Percentiles rank a stretch among this genome's conserved stretches.
Conservation (phyloP, 1,140 invertebrate genomes). For the Chrysomallon squamiferum region DNA sequence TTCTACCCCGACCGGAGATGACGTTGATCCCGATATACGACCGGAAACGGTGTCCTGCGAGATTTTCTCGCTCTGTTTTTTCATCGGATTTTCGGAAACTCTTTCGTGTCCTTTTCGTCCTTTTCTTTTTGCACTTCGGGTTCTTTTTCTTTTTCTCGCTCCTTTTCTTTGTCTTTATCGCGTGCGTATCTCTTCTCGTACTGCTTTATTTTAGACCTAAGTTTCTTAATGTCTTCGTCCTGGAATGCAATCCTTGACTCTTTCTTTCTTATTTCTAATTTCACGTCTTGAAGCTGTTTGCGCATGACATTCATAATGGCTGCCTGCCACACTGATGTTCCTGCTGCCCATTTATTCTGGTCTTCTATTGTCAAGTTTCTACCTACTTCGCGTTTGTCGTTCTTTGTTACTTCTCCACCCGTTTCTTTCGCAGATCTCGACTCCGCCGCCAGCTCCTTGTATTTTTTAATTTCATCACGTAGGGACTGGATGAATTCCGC, state of each 20-base stretch:
- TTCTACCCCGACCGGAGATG: not conserved
- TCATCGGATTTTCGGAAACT: too few relatives aligned
- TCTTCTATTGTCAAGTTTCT: conserved; percentile 10
- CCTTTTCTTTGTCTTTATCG: not conserved
- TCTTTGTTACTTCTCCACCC: not conserved
- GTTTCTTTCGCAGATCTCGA: not conserved
- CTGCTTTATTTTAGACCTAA: conserved; percentile 14
- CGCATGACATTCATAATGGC: conserved; percentile 37
- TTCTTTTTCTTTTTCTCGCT: not conserved
- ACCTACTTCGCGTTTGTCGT: not conserved
- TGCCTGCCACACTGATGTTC: conserved; percentile 26
- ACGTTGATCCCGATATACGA: not conserved
- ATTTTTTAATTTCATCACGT: not conserved
- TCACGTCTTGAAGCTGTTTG: conserved; percentile 27
- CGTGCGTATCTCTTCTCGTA: conserved; percentile 7
- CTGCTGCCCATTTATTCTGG: conserved; percentile 12
- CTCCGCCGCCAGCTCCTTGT: not conserved
- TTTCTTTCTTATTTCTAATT: conserved; percentile 18
- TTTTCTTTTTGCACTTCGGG: too few relatives aligned
- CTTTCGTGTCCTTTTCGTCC: too few relatives aligned
- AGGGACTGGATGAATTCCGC: not conserved
- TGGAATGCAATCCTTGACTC: conserved; percentile 18
- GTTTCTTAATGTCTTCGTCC: conserved; percentile 20
- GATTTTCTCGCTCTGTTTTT: too few relatives aligned
- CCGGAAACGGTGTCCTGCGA: not conserved